Evolutionary conservation across 2,888 invertebrate species (phyloP).

Genomic region (Sinopyrophorus schimmeli): DNA sequence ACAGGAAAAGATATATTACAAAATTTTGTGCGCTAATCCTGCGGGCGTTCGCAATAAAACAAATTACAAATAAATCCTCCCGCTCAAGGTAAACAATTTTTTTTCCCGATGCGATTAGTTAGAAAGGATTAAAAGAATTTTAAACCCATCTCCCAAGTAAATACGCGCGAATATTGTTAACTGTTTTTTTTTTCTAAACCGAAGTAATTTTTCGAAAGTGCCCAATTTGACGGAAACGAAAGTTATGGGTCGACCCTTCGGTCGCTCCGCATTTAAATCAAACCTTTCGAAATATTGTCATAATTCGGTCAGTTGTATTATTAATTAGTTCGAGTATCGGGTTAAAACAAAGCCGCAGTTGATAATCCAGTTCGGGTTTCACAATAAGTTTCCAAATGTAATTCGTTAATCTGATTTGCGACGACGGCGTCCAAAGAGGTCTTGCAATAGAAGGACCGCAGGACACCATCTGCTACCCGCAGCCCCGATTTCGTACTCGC

Average conservation of each 20-base stretch:
- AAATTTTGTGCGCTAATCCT: constrained; percentile 2
- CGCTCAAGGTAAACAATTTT: constrained; percentile 5
- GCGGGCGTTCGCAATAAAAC: constrained; percentile 3
- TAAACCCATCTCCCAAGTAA: constrained; percentile 17
- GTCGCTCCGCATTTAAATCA: constrained; percentile 19
- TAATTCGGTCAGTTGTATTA: constrained; percentile 20
- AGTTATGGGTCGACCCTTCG: constrained; percentile 10
- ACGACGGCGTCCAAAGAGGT: constrained; percentile 21
- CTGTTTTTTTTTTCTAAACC: too few relatives aligned
- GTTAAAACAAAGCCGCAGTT: constrained; percentile 25
- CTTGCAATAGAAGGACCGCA: constrained; percentile 15
- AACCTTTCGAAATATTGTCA: constrained; percentile 11
- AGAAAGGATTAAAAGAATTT: constrained; percentile 15
- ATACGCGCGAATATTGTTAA: too few relatives aligned
- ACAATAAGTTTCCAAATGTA: constrained; percentile 32
- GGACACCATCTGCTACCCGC: constrained; percentile 26
- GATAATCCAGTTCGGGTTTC: constrained; percentile 26
- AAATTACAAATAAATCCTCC: constrained; percentile 7
- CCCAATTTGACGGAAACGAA: constrained; percentile 14
- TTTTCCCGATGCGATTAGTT: constrained; percentile 10
- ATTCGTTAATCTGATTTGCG: constrained; percentile 34
- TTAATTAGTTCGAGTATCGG: constrained; percentile 26
- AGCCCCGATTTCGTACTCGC: constrained; percentile 20
- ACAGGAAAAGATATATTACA: constrained; percentile 1
- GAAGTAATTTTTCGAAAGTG: too few relatives aligned